Evolutionary conservation across 2,888 invertebrate genomes (phyloP), one percentile per base, ranked within the genome.

Genomic region (Macrophya annulata): DNA sequence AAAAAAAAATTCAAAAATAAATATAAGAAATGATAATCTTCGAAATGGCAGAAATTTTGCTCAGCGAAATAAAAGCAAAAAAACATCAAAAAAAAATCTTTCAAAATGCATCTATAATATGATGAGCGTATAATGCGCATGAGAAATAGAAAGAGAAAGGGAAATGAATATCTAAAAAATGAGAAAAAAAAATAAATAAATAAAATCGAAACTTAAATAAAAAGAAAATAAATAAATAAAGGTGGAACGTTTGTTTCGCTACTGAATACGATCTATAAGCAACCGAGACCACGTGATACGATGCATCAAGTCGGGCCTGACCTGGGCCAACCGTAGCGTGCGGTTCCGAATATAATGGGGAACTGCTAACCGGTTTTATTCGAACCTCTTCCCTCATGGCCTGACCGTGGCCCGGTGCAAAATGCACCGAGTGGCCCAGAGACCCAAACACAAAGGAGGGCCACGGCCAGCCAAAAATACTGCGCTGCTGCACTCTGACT

Each of bases 381-480:
- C 82, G 37, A 31, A 45, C 82, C 51, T 68, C 48, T 48, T 68
- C 40, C 48, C 48, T 62, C 48, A 15, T 45, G 37, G 40, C 48
- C 65, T 68, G 82, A 83, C 82, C 82, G 48, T 83, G 82, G 82
- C 82, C 82, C 82, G 82, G 79, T 83, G 82, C 65, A 68, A 68
- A 83, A 68, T 83, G 82, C 82, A 83, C 82, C 82, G 68, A 83
- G 48, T 83, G 68, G 87, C 86, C 71, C 79, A 85, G 68, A 51
- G 65, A 72, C 85, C 87, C 68, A 81, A 87, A 88, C 89, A 89
- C 90, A 91, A 91, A 91, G 92, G 91, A 92, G 91, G 92, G 92
- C 92, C 93, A 92, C 88, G 93, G 93, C 90, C 92, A 90, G 89
- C 92, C 93, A 87, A 92, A 93, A 92, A 92, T 90, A 91, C 45